These are phyloP conservation scores for Deladenus siricidicola DNA, from an alignment of 2,888 invertebrate genomes.

Conservation along the genomic window DNA sequence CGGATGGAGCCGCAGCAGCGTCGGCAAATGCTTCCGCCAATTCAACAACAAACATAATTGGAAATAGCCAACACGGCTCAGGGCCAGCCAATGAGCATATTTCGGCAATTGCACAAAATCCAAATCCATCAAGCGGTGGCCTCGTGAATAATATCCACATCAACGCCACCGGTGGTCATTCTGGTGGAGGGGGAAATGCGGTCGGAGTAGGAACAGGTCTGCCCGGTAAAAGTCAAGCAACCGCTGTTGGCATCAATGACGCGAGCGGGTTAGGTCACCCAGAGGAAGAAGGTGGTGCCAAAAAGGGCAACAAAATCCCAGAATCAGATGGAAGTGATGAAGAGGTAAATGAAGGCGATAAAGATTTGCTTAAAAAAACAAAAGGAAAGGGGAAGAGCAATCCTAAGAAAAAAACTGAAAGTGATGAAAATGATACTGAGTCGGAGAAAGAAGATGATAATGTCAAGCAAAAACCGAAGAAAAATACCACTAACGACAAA, in stretches of 20 bases:
- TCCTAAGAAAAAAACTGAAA: neutral
- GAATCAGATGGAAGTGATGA: neutral
- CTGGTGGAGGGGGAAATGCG: conserved; percentile 10
- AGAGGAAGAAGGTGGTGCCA: neutral
- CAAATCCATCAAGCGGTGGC: neutral
- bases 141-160: conserved; percentile 20
- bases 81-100: neutral
- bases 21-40: neutral
- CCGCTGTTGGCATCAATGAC: neutral
- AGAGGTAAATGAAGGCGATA: neutral
- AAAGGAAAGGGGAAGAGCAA: neutral
- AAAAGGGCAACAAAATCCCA: conserved; percentile 1
- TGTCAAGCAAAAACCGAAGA: neutral
- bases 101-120: neutral
- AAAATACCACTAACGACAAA: neutral
- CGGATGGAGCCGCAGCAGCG: conserved; percentile 2
- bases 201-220: conserved; percentile 5
- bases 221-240: neutral
- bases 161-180: conserved; percentile 16
- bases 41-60: conserved; percentile 1
- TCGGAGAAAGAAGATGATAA: neutral
- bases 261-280: neutral
- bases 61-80: neutral
- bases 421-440: neutral
- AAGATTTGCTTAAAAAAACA: neutral